phyloP scores from a whole-genome alignment of 2,888 invertebrate species.

The Elysia crispata region DNA sequence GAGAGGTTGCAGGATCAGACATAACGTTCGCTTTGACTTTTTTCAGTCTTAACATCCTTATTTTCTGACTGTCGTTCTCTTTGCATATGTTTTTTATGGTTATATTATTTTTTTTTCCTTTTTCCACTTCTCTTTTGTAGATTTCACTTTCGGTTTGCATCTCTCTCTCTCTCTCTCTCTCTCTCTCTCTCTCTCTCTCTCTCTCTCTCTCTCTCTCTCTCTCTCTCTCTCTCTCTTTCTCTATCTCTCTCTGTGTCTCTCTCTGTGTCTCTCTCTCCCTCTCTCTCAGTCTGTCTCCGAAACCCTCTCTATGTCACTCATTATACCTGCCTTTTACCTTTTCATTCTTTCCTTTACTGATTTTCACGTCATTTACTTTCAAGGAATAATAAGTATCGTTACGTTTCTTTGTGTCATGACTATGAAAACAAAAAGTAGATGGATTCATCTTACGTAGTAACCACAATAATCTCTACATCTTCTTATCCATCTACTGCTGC shows the following conservation, averaged over 20 bases:
- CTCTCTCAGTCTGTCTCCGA: background rate
- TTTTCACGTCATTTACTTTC: background rate
- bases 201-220: background rate
- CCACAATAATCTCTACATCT: no score
- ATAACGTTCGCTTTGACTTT: background rate
- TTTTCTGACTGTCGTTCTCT: no score
- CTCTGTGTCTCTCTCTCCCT: constrained; percentile 21
- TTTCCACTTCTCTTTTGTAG: background rate
- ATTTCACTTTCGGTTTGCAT: background rate
- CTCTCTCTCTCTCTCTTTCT: constrained; percentile 1
- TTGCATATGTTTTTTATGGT: no score
- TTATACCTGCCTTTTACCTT: background rate
- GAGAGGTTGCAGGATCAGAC: background rate
- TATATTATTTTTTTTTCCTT: background rate
- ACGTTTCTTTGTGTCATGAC: no score
- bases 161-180: background rate
- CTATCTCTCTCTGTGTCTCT: background rate
- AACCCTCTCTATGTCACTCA: background rate
- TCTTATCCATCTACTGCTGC: background rate
- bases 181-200: background rate
- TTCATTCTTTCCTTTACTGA: background rate
- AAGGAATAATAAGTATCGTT: no score
- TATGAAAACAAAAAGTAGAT: no score
- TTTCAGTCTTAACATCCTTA: background rate
- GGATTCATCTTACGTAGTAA: no score